Evolutionary conservation across 2,888 invertebrate species (phyloP).

Genomic region (Parelbella ahira): DNA sequence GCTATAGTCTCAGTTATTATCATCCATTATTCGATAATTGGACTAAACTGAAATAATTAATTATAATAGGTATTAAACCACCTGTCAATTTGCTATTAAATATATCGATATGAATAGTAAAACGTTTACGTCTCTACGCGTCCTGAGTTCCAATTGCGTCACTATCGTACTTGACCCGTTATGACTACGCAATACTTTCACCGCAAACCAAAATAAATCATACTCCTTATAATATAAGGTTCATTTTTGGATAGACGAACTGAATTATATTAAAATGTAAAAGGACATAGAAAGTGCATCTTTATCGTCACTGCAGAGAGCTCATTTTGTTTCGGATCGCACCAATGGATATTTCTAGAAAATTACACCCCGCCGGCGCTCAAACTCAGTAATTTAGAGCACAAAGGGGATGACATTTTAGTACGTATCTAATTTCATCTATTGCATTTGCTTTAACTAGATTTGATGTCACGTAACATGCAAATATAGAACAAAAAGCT

Average conservation of each 20-base stretch:
- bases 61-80: no score
- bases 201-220: conserved; percentile 23
- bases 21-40: no score
- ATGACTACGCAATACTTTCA: conserved; percentile 31
- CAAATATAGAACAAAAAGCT: no score
- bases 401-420: conserved; percentile 6
- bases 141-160: conserved; percentile 42
- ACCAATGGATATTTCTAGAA: neutral
- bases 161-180: conserved; percentile 41
- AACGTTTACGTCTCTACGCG: conserved; percentile 31
- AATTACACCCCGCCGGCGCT: conserved; percentile 5
- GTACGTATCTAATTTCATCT: conserved; percentile 7
- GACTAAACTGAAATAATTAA: no score
- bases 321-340: neutral
- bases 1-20: no score
- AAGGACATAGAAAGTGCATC: neutral
- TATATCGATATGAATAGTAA: no score
- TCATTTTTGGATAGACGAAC: neutral
- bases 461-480: no score
- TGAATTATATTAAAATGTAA: neutral
- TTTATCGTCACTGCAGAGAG: conserved; percentile 5
- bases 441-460: conserved; percentile 1
- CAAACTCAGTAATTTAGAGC: conserved; percentile 1
- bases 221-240: neutral
- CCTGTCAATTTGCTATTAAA: no score